Base-by-base conservation (phyloP, 92 coral and sea anemone species). In the Parazoanthus swiftii region DNA sequence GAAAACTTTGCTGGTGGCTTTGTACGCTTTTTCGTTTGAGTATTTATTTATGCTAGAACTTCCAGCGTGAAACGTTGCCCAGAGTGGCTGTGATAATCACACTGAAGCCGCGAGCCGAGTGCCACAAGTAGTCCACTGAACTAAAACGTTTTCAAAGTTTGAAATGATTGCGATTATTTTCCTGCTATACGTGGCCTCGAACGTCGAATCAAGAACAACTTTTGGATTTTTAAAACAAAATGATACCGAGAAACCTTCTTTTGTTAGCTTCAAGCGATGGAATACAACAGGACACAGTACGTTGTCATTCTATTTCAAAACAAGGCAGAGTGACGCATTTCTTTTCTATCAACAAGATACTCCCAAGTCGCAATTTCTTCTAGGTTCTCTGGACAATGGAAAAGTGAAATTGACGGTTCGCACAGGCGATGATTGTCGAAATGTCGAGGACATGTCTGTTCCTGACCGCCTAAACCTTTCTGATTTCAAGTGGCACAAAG, bases 201-300 rank as follows among this genome's bases (percentile, higher is more conserved):
- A 29, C 65, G 87, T 73, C 36, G 87, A 56, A 39, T 84, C 87
- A 46, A 84, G 75, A 44, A 84, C 29, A 7, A 84, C 87, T 46
- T 84, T 70, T 33, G 6, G 46, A 18, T 84, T 84, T 84, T 16
- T 16, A 44, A 10, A 44, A 10, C 42, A n/a, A 25, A 33, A 8
- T 3, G 14, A 18, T 73, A 26, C 7, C 23, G 76, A 37, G 86
- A 42, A 21, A 67, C 36, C 11, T 16, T 20, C 70, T 4, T 80
- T 54, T 80, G 58, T 56, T 56, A 80, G 44, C 77, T 74, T 74
- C 44, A 35, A 74, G 77, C 39, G 42, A 82, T 82, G 86, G 86
- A 42, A 37, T 58, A 68, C 77, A 29, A 50, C 18, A 0, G 42
- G 14, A 42, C 23, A 43, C n/a, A 44, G 86, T 8, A 71, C 39